A percentile compares a stretch with the other conserved stretches of the same genome.
These are phyloP conservation scores for Nestor notabilis DNA, from an alignment of 2,113 vertebrate species.

Conservation along the genomic window DNA sequence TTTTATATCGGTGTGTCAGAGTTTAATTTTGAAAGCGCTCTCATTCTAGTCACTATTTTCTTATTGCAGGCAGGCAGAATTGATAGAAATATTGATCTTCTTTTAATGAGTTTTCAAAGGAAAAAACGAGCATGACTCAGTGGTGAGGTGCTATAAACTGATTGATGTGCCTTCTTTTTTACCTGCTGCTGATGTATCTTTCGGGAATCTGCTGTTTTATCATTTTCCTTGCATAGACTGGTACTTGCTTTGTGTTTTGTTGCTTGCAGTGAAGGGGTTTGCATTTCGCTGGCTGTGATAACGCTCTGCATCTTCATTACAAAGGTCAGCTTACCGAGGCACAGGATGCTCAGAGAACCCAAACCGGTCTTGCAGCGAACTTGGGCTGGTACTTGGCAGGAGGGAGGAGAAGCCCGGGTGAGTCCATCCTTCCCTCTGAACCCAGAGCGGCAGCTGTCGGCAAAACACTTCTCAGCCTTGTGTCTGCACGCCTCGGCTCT, in stretches of 20 bases:
- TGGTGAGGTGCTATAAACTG: neutral
- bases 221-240: accelerated
- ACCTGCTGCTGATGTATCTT: accelerated
- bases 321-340: accelerated
- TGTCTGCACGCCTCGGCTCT: accelerated
- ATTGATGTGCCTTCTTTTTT: neutral
- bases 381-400: neutral
- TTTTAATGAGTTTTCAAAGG: neutral
- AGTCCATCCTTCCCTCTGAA: neutral
- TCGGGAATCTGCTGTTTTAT: neutral
- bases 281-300: accelerated
- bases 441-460: accelerated
- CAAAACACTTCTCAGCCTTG: neutral
- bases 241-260: neutral
- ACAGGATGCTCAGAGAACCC: accelerated
- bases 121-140: neutral
- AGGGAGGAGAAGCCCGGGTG: neutral
- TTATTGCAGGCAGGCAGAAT: neutral
- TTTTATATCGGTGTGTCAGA: neutral
- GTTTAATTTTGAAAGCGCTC: neutral
- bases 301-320: accelerated
- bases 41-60: neutral
- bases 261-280: neutral
- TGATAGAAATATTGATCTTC: neutral
- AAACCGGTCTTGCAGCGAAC: neutral